Conservation (phyloP, 2,888 invertebrate genomes). For the Amblyjoppa proteus region DNA sequence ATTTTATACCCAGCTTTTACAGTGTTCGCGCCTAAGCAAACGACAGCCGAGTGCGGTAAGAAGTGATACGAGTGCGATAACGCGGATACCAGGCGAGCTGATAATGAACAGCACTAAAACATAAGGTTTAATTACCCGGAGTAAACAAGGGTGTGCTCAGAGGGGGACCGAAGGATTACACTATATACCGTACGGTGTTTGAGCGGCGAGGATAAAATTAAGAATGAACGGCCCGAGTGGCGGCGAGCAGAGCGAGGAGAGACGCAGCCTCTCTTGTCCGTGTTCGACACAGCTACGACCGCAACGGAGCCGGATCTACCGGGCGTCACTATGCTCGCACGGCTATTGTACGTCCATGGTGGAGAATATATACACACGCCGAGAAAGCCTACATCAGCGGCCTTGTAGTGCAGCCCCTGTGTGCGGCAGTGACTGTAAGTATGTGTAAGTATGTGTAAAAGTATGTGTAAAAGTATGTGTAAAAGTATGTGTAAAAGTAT, state of each 20-base stretch:
- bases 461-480: no score
- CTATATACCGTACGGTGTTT: conserved; percentile 45
- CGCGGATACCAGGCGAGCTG: conserved; percentile 55
- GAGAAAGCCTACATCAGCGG: conserved; percentile 6
- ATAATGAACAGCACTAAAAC: conserved; percentile 68
- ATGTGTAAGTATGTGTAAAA: no score
- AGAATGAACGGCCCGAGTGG: conserved; percentile 64
- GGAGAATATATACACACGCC: conserved; percentile 57
- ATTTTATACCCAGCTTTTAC: not conserved
- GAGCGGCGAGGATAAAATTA: conserved; percentile 64
- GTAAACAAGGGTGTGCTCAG: conserved; percentile 60
- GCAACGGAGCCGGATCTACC: conserved; percentile 35
- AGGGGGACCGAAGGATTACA: conserved; percentile 46
- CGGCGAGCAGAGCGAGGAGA: conserved; percentile 28
- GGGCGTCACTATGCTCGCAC: conserved; percentile 7
- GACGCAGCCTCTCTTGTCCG: conserved; percentile 52
- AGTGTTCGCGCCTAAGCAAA: not conserved
- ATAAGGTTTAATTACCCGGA: conserved; percentile 68
- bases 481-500: no score
- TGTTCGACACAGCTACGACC: conserved; percentile 37
- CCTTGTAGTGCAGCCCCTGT: not conserved
- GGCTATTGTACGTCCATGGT: conserved; percentile 33
- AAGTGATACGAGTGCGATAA: conserved; percentile 49
- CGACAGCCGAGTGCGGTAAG: not conserved
- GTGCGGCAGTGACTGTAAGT: no score